These are phyloP conservation scores for Argya squamiceps DNA, from an alignment of 2,797 vertebrate species.

Conservation along the genomic window DNA sequence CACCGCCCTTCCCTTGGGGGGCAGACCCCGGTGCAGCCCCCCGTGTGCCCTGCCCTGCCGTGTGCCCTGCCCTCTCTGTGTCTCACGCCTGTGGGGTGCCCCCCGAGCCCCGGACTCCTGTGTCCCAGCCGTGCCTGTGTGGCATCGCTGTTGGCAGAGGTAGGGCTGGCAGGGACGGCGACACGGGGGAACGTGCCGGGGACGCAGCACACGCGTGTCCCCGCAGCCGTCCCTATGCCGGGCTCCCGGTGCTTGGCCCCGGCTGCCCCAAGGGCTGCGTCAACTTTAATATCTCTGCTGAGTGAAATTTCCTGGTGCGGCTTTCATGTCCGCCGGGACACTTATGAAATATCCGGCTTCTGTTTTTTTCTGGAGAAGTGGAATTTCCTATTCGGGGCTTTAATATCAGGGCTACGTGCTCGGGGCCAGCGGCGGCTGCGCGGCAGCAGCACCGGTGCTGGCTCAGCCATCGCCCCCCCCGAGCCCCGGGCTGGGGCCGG, in stretches of 20 bases:
- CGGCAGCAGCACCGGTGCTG: neutral
- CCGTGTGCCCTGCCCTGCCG: fast-evolving
- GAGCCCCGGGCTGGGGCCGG: neutral
- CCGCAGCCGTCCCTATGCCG: fast-evolving
- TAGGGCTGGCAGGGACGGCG: fast-evolving
- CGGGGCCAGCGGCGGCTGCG: neutral
- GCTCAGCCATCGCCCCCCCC: neutral
- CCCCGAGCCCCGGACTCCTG: neutral
- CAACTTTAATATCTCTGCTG: slow-evolving; percentile 17
- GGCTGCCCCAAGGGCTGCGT: neutral
- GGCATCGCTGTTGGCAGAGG: fast-evolving
- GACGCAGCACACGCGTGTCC: fast-evolving
- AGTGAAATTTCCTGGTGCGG: slow-evolving; percentile 65
- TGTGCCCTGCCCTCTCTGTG: neutral
- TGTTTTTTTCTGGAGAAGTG: slow-evolving; percentile 51
- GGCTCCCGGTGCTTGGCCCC: neutral
- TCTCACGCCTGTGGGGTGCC: too few species aligned
- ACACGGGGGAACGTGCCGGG: fast-evolving
- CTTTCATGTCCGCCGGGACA: slow-evolving; percentile 59
- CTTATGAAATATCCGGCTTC: slow-evolving; percentile 54
- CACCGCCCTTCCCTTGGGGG: neutral
- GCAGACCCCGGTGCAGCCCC: neutral
- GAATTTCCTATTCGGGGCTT: slow-evolving; percentile 70
- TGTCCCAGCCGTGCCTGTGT: fast-evolving
- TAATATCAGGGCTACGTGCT: slow-evolving; percentile 39